Percentiles rank a stretch among this genome's conserved stretches.
These are phyloP conservation scores for Silurus glanis DNA, from an alignment of 2,113 vertebrate genomes.

Conservation along the genomic window DNA sequence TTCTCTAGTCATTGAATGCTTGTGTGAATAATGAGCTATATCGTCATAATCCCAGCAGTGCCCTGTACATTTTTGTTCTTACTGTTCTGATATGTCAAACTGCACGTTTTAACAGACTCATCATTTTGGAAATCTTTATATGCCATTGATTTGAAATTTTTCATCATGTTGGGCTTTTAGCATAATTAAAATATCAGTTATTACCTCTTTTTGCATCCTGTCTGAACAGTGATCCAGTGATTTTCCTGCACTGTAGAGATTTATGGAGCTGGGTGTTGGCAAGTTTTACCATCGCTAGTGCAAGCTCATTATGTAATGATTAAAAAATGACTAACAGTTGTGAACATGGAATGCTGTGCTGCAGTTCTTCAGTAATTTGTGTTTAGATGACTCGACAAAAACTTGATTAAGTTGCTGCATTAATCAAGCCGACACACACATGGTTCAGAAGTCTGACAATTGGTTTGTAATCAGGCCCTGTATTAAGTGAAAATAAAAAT, in stretches of 20 bases:
- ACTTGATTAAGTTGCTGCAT: background rate
- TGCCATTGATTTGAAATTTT: background rate
- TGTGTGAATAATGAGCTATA: background rate
- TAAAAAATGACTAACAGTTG: background rate
- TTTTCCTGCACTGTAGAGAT: background rate
- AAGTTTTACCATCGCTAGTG: slow-evolving; percentile 9
- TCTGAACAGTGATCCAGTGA: background rate
- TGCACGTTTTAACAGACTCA: background rate
- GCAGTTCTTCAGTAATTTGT: background rate
- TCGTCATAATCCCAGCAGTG: background rate
- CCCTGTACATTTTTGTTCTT: slow-evolving; percentile 17
- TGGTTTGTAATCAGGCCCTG: background rate
- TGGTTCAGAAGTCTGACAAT: background rate
- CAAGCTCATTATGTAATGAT: slow-evolving; percentile 7
- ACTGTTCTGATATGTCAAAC: slow-evolving; percentile 33
- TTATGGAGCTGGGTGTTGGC: background rate
- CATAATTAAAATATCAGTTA: background rate
- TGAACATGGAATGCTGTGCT: background rate
- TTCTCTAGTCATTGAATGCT: background rate
- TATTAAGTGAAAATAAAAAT: background rate
- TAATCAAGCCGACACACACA: background rate
- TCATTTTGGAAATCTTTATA: slow-evolving; percentile 22
- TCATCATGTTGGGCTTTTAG: background rate
- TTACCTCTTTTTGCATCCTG: background rate
- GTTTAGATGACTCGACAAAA: background rate